These are phyloP conservation scores for Pycnonotus jocosus DNA, from an alignment of 2,113 vertebrate genomes.

Conservation along the genomic window DNA sequence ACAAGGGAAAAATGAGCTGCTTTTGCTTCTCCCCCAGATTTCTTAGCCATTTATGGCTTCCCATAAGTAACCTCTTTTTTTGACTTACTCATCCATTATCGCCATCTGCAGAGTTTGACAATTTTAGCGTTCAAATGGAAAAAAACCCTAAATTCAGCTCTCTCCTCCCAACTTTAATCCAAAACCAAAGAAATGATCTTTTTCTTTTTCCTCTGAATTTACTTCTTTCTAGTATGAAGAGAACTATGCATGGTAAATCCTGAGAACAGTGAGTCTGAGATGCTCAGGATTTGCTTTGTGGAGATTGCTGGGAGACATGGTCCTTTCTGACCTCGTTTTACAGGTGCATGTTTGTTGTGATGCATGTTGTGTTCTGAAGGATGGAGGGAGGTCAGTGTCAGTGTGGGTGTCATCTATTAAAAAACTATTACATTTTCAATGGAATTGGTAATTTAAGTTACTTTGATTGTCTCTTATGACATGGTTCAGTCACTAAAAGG, in stretches of 20 bases:
- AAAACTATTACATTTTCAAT: background rate
- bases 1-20: background rate
- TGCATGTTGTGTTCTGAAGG: background rate
- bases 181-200: background rate
- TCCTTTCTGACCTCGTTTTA: background rate
- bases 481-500: background rate
- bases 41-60: background rate
- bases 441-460: background rate
- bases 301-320: background rate
- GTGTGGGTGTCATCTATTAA: background rate
- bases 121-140: background rate
- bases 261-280: background rate
- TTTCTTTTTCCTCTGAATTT: background rate
- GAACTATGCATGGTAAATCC: background rate
- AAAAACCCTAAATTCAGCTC: accelerated
- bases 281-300: background rate
- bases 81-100: background rate
- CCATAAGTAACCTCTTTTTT: background rate
- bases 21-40: background rate
- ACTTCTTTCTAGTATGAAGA: background rate
- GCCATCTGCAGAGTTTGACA: background rate
- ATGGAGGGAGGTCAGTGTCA: background rate
- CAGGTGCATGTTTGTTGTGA: background rate
- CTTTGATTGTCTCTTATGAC: background rate
- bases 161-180: background rate